Evolutionary conservation across 2,797 vertebrate genomes (phyloP).

Genomic region (Choloepus didactylus): DNA sequence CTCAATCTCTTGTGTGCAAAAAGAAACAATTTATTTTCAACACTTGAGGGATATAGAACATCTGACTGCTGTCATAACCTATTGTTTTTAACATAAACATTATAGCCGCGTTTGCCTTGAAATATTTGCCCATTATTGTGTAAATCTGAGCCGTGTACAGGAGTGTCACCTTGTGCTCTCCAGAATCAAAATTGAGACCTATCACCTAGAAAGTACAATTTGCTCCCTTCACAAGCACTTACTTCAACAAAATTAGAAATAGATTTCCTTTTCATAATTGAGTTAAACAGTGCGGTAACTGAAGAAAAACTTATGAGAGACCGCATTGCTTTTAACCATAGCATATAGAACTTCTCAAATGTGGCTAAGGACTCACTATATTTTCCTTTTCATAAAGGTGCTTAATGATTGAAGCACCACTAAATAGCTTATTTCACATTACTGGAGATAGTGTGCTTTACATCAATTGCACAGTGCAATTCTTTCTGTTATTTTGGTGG

Average conservation of each 20-base stretch:
- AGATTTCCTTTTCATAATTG: slow-evolving; percentile 77
- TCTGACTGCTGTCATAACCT: slow-evolving; percentile 87
- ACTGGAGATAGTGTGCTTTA: slow-evolving; percentile 76
- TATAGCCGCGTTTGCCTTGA: slow-evolving; percentile 89
- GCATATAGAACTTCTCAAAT: slow-evolving; percentile 56
- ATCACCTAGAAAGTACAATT: slow-evolving; percentile 78
- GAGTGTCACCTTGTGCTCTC: slow-evolving; percentile 86
- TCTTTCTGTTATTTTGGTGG: slow-evolving; percentile 73
- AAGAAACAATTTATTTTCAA: slow-evolving; percentile 88
- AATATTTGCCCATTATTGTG: slow-evolving; percentile 86
- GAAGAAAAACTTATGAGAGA: slow-evolving; percentile 63
- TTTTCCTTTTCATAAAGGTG: slow-evolving; percentile 77
- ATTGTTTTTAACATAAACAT: slow-evolving; percentile 90
- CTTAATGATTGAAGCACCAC: slow-evolving; percentile 72
- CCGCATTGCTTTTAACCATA: slow-evolving; percentile 26
- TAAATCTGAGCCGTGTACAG: slow-evolving; percentile 84
- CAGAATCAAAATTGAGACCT: slow-evolving; percentile 80
- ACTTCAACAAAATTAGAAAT: slow-evolving; percentile 79
- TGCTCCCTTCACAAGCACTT: slow-evolving; percentile 77
- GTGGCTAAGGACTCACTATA: slow-evolving; percentile 61
- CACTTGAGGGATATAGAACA: slow-evolving; percentile 85
- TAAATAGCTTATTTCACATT: slow-evolving; percentile 76
- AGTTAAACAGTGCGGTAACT: slow-evolving; percentile 76
- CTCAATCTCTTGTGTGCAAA: slow-evolving; percentile 81
- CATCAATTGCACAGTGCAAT: slow-evolving; percentile 68